These are phyloP conservation scores for Agapostemon virescens DNA, from an alignment of 2,888 invertebrate species.

Conservation along the genomic window DNA sequence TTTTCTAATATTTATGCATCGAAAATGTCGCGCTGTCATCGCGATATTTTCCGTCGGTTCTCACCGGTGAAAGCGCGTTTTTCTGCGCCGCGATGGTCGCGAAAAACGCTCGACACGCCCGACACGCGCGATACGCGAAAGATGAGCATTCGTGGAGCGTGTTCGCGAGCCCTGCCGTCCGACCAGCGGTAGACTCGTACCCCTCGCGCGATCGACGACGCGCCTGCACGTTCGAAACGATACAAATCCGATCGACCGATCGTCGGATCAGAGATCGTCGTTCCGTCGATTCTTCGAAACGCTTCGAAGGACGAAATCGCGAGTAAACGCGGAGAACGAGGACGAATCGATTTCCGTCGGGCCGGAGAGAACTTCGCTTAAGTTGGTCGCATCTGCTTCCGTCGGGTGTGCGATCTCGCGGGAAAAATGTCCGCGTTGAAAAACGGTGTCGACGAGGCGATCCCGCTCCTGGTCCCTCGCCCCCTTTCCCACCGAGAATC, in stretches of 20 bases:
- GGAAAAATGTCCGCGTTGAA: neutral
- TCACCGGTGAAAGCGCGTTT: neutral
- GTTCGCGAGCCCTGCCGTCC: too few species aligned
- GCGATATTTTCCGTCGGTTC: neutral
- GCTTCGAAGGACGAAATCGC: neutral
- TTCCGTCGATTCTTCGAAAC: neutral
- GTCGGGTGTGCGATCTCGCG: neutral
- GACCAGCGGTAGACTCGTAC: neutral
- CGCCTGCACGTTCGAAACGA: neutral
- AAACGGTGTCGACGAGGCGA: neutral
- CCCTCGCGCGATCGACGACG: neutral
- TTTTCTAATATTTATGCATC: neutral
- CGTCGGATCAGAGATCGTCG: neutral
- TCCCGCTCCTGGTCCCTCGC: too few species aligned
- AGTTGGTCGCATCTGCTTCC: neutral
- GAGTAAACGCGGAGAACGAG: neutral
- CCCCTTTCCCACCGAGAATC: neutral
- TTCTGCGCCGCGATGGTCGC: neutral
- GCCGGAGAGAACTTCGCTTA: neutral
- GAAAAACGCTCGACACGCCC: neutral
- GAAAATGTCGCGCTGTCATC: neutral
- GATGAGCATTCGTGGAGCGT: too few species aligned
- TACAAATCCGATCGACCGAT: too few species aligned
- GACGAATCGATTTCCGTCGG: neutral
- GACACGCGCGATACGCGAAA: neutral